Evolutionary conservation across 1,140 invertebrate species (phyloP), one percentile per base, ranked within the genome.

Genomic region (Drosophila varians): DNA sequence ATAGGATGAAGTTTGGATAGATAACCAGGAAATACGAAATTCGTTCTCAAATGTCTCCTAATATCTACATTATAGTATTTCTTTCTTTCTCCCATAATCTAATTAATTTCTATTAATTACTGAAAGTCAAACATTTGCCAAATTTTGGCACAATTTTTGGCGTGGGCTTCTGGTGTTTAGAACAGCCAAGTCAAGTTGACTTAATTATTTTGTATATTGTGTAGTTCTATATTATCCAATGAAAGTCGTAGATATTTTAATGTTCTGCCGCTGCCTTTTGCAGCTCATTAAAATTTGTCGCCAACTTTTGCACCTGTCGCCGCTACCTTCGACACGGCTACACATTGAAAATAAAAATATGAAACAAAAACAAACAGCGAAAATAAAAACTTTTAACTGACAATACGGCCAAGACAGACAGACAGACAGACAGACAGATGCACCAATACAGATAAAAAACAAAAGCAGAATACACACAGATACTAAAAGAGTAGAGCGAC

Each of bases 261-360:
- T 76, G 21, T 55, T 65, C 52, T 48, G 26, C 28, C 34, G 71
- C 62, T 75, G 79, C 65, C 80, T 87, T 86, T 80, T 86, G 76
- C 73, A 87, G 82, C 82, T 86, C 80, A 86, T 86, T 86, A 86
- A 86, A 86, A 86, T 70, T 86, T 86, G 80, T 77, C 80, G 80
- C 80, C 82, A 86, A 65, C 53, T 69, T 80, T 86, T 87, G 82
- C 80, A 86, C 80, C 80, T 86, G 80, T 87, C 82, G 77, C 52
- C 57, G 65, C 72, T 84, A 86, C 80, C 80, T 86, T 86, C 77
- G 47, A 65, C 60, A 65, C 60, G 14, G 18, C 60, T 31, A 65
- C 60, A 66, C 47, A 62, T 23, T n/a, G 12, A 40, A 25, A 42
- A 65, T 12, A 8, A 25, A 23, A 31, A 56, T 4, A 16, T 18